Evolutionary conservation across 92 coral and sea anemone genomes (phyloP).

Genomic region (Epizoanthus stellaris): DNA sequence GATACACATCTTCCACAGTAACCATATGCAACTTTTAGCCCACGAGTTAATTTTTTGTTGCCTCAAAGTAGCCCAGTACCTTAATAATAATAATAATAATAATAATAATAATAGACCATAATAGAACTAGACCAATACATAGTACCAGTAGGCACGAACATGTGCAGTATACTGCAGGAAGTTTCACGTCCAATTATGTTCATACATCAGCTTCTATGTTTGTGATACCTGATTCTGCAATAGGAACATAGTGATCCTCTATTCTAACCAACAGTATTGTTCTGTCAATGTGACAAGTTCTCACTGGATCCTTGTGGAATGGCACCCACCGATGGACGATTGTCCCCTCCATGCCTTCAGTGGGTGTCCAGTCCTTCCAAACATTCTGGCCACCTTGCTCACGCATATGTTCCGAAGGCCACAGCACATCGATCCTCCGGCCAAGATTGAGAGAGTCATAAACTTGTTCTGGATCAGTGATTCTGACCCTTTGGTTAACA

Average conservation of each 20-base stretch:
- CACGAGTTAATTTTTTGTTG: too few relatives aligned
- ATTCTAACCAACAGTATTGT: slow-evolving; percentile 76
- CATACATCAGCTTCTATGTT: slow-evolving; percentile 74
- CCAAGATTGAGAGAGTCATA: slow-evolving; percentile 79
- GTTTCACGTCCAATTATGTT: not conserved
- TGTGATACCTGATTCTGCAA: slow-evolving; percentile 81
- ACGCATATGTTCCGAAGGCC: slow-evolving; percentile 94
- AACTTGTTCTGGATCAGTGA: slow-evolving; percentile 73
- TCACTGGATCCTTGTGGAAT: slow-evolving; percentile 73
- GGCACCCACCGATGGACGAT: slow-evolving; percentile 89
- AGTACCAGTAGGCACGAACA: too few relatives aligned
- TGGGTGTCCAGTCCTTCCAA: slow-evolving; percentile 91
- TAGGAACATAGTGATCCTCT: slow-evolving; percentile 82
- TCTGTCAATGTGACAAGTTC: slow-evolving; percentile 83
- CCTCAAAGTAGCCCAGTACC: too few relatives aligned
- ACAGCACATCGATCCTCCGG: slow-evolving; percentile 78
- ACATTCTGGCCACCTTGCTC: slow-evolving; percentile 74
- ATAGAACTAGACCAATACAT: too few relatives aligned
- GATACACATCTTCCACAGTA: too few relatives aligned
- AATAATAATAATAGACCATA: too few relatives aligned
- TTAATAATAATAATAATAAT: too few relatives aligned
- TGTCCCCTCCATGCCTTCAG: slow-evolving; percentile 84
- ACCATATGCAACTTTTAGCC: too few relatives aligned
- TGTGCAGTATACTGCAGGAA: too few relatives aligned
- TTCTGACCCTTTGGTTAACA: slow-evolving; percentile 73